Conservation (phyloP, 2,797 vertebrate genomes). For the Mastacembelus armatus region DNA sequence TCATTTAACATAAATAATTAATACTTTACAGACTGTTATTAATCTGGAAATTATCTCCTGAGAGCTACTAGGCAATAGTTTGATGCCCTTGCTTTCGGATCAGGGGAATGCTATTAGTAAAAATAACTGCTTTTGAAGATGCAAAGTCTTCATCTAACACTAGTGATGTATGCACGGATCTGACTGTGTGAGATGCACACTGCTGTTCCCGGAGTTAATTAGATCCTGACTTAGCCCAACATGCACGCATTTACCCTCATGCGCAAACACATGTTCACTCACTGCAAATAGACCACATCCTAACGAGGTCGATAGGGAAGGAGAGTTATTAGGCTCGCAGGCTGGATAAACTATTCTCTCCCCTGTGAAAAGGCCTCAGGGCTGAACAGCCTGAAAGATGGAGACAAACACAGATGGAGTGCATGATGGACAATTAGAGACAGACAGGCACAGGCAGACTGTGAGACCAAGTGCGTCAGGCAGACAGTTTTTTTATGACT, state of each 20-base stretch:
- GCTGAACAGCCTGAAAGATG: constrained; percentile 36
- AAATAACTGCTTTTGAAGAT: constrained; percentile 24
- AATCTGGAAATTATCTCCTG: constrained; percentile 56
- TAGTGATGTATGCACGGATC: constrained; percentile 7
- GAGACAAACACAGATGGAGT: constrained; percentile 60
- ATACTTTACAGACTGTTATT: constrained; percentile 41
- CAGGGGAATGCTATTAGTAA: neutral
- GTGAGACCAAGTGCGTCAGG: constrained; percentile 7
- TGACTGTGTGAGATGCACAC: constrained; percentile 21
- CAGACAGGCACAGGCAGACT: constrained; percentile 33
- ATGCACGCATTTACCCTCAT: constrained; percentile 39
- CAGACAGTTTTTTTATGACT: constrained; percentile 20
- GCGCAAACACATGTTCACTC: constrained; percentile 51
- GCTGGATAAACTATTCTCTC: constrained; percentile 56
- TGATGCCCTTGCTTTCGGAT: constrained; percentile 20
- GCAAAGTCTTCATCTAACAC: constrained; percentile 18
- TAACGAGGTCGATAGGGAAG: constrained; percentile 67
- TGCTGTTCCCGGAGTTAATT: constrained; percentile 60
- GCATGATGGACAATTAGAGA: constrained; percentile 60
- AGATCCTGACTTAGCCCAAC: constrained; percentile 56
- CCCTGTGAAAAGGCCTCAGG: constrained; percentile 54
- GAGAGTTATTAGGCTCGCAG: constrained; percentile 64
- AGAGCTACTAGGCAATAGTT: constrained; percentile 22
- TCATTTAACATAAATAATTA: constrained; percentile 55
- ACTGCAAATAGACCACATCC: constrained; percentile 55